A percentile compares a stretch with the other conserved stretches of the same genome.
These are phyloP conservation scores for Melieria omissa DNA, from an alignment of 2,888 invertebrate genomes.

Conservation along the genomic window DNA sequence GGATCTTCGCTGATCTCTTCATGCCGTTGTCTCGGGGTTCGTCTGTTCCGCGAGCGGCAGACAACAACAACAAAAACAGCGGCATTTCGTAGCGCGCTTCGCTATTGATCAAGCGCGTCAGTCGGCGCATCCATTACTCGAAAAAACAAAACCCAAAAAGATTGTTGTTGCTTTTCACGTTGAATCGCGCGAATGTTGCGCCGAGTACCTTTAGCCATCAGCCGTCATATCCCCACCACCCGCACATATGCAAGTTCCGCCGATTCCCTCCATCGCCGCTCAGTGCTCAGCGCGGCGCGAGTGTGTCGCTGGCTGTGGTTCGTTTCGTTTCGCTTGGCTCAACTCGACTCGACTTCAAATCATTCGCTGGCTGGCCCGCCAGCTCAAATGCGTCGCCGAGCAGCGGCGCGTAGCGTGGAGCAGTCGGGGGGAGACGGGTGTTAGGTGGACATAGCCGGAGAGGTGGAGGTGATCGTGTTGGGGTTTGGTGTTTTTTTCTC, in stretches of 20 bases:
- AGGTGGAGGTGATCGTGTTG: not conserved
- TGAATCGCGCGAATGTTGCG: no score
- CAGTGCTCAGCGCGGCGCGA: no score
- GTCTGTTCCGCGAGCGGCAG: not conserved
- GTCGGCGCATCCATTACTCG: not conserved
- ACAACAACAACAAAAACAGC: not conserved
- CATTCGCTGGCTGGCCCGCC: not conserved
- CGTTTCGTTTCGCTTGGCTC: conserved; percentile 29
- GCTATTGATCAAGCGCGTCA: conserved; percentile 23
- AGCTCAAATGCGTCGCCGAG: not conserved
- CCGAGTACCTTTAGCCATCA: no score
- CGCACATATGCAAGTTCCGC: no score
- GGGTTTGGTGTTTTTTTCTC: not conserved
- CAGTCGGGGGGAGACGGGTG: not conserved
- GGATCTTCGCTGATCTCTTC: not conserved
- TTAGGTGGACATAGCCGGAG: not conserved
- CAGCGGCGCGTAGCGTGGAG: not conserved
- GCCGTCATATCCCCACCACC: no score
- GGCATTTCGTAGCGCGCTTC: not conserved
- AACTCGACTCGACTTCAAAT: conserved; percentile 1
- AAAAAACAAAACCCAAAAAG: not conserved
- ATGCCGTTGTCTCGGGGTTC: not conserved
- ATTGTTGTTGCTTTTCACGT: no score
- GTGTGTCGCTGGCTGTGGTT: not conserved
- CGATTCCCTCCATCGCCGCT: no score